Evolutionary conservation across 2,797 vertebrate genomes (phyloP), one percentile per base, ranked within the genome.

Genomic region (Gymnodraco acuticeps): DNA sequence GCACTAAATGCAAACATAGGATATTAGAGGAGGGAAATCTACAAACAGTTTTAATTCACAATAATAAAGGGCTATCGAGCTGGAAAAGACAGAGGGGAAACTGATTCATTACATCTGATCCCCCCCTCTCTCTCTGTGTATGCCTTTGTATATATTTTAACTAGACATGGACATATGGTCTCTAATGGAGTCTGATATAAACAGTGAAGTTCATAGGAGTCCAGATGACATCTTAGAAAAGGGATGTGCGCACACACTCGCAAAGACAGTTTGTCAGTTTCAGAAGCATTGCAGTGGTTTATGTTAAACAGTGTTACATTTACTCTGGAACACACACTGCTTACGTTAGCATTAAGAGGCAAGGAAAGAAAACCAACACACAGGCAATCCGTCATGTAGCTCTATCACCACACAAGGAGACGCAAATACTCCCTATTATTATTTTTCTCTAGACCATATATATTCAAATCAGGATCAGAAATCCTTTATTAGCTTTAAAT

Each of bases 131-230:
- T 70, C 41, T 68, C 23, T 64, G 5, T 51, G 20, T 62, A 4
- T 59, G 10, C 23, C 13, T 50, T 33, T 87, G 77, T 74, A 38
- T 82, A 79, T 43, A 66, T 75, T 66, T 67, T 42, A 78, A 59
- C 58, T 56, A 20, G 65, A 71, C 47, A 4, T 67, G 70, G 42
- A 86, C 31, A 54, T 67, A 70, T 61, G 42, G 31, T 42, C 62
- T 58, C 64, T 73, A 82, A 87, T 82, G 64, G 69, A 81, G 51
- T 63, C 55, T 80, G 48, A 63, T 54, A 56, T 83, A 88, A 91
- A 88, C 82, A 90, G 41, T 55, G 62, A 73, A 15, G 65, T 46
- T 79, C 62, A 42, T 15, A 38, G 9, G 45, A 60, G 45, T 60
- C 5, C 66, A 47, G 78, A 60, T 80, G 73, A 73, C 38, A 10